Evolutionary conservation across 2,888 invertebrate genomes (phyloP).

Genomic region (Apomyelois bistriatella): DNA sequence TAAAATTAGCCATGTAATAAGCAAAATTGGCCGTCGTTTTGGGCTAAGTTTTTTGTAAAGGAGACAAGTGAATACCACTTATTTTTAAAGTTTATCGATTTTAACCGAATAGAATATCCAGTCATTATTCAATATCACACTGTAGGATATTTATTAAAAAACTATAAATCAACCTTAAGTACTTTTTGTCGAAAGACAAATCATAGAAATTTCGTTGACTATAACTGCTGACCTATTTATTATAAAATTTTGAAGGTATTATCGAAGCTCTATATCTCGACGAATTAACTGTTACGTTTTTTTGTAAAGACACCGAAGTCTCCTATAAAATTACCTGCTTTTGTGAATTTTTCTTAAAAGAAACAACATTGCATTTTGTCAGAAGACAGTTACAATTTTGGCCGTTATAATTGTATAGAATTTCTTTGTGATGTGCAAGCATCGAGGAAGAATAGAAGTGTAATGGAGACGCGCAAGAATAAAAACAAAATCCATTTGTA

Average conservation of each 20-base stretch:
- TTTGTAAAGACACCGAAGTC: constrained; percentile 53
- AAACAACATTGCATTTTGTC: constrained; percentile 60
- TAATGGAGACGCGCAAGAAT: constrained; percentile 32
- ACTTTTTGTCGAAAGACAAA: constrained; percentile 60
- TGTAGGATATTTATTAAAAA: constrained; percentile 58
- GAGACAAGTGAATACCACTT: constrained; percentile 2
- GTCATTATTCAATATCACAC: constrained; percentile 34
- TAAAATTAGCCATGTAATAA: constrained; percentile 7
- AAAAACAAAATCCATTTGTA: not conserved
- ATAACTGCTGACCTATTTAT: constrained; percentile 71
- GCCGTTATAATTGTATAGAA: constrained; percentile 80
- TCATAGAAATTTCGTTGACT: constrained; percentile 52
- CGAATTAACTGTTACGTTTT: constrained; percentile 58
- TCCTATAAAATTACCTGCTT: constrained; percentile 73
- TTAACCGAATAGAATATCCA: constrained; percentile 33
- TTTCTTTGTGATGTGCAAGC: constrained; percentile 61
- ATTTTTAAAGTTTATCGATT: constrained; percentile 13
- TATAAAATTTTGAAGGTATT: constrained; percentile 44
- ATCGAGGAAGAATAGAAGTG: constrained; percentile 37
- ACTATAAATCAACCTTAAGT: constrained; percentile 63
- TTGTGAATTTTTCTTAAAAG: constrained; percentile 58
- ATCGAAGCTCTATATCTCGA: constrained; percentile 51
- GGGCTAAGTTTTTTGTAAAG: not conserved
- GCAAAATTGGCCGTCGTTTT: not conserved
- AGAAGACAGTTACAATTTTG: constrained; percentile 76